phyloP scores from a whole-genome alignment of 64 coral and sea anemone species.

The Orbicella faveolata region DNA sequence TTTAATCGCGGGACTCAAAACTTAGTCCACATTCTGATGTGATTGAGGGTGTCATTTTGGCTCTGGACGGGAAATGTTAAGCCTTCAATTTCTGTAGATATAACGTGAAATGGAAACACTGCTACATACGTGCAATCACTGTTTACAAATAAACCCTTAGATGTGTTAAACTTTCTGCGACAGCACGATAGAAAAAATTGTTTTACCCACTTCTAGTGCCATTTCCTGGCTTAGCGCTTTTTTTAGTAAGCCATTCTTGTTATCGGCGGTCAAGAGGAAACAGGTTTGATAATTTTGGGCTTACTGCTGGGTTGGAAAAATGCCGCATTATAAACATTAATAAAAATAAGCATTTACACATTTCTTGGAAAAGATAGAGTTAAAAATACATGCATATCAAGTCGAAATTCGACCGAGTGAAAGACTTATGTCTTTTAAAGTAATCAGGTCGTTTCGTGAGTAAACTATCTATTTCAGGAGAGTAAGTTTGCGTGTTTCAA shows the following conservation, averaged over 20 bases:
- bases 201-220: background rate
- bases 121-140: background rate
- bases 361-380: background rate
- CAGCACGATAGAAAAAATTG: background rate
- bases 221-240: conserved; percentile 1
- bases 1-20: background rate
- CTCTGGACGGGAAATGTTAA: no score
- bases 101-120: background rate
- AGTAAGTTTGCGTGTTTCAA: background rate
- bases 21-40: background rate
- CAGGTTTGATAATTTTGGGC: background rate
- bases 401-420: background rate
- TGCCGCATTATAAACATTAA: background rate
- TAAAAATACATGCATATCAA: background rate
- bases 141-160: background rate
- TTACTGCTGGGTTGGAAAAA: background rate
- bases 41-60: background rate
- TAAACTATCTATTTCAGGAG: background rate
- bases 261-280: background rate
- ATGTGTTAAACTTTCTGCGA: background rate
- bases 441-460: background rate
- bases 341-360: background rate
- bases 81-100: no score
- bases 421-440: background rate
- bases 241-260: conserved; percentile 22